Conservation (phyloP, 2,113 vertebrate species). For the Isichthys henryi region DNA sequence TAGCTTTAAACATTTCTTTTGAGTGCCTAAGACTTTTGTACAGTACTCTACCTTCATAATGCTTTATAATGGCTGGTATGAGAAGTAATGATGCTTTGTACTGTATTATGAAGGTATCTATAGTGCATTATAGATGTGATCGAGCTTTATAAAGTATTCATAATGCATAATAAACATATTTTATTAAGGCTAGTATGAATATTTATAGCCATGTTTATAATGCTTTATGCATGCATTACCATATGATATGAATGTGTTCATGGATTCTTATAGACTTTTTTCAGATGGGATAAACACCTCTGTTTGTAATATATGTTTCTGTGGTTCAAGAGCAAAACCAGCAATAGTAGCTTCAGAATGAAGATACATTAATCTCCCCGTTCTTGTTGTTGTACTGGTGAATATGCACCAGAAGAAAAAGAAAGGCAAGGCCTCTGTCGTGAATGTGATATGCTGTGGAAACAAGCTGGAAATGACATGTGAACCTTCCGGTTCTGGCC, state of each 20-base stretch:
- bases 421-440: neutral
- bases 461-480: neutral
- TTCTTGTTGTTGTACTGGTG: neutral
- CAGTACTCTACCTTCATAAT: neutral
- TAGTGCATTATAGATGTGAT: neutral
- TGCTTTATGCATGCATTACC: neutral
- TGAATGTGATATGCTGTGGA: neutral
- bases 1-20: no score
- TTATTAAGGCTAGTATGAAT: neutral
- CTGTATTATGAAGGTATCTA: neutral
- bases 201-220: neutral
- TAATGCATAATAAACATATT: neutral
- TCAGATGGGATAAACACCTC: no score
- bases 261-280: neutral
- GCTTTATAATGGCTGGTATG: neutral
- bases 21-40: no score
- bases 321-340: neutral
- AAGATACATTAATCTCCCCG: neutral
- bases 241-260: neutral
- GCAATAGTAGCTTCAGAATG: neutral
- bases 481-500: neutral
- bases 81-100: neutral
- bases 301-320: neutral
- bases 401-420: neutral
- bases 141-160: neutral